Evolutionary conservation across 2,888 invertebrate genomes (phyloP), one percentile per base, ranked within the genome.

Genomic region (Melipona beecheii): DNA sequence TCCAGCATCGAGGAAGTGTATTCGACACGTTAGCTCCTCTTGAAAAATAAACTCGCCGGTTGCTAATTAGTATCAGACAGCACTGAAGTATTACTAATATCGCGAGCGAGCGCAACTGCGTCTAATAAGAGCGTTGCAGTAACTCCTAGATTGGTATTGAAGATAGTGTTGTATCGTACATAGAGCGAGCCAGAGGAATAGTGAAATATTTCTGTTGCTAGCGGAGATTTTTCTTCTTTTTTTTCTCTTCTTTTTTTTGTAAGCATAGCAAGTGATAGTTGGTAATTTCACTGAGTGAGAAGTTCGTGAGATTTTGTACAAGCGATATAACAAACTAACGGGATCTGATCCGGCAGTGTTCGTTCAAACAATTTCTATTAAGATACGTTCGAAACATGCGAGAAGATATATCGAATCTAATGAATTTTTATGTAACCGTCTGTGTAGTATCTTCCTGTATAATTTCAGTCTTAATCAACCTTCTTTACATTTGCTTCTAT

Each of bases 51-150:
- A 72, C 52, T 31, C 58, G n/a, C 27, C 11, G 31, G 19, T 49
- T 31, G 77, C 24, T 77, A 81, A 81, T 81, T 81, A 78, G 31
- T 73, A 81, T 73, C 77, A 73, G 77, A 43, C 71, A 9, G 71
- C 56, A 66, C 6, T 76, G 56, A 66, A 52, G 65, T 64, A 71
- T 80, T 71, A 71, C 76, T 80, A 73, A 78, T 78, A 66, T 65
- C 73, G 4, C 56, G 66, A 66, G 49, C 73, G 27, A 49, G 36
- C 66, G 72, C 76, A 72, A 78, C 72, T 72, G 72, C 31, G 73
- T 65, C 31, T 56, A 65, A 73, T 78, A 73, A 78, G 64, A 78
- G 43, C 56, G 58, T 73, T 66, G 58, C 66, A 58, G 74, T 52
- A 78, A 74, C n/a, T 78, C 50, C 4, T 36, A 66, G 78, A 78